These are phyloP conservation scores for Eulithis prunata DNA, from an alignment of 2,888 invertebrate species.

Conservation along the genomic window DNA sequence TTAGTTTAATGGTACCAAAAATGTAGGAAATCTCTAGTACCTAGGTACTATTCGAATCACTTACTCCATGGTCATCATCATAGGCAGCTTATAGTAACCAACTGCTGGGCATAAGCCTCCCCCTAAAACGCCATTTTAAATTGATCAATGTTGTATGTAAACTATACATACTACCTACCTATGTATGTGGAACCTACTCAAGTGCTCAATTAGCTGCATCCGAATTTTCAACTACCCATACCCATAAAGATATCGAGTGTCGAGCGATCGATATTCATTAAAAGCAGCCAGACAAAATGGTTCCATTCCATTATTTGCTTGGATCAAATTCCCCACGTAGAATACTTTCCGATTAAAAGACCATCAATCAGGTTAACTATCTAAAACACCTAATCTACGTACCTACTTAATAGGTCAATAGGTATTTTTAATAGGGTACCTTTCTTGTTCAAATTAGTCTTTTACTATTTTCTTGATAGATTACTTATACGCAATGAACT, in stretches of 20 bases:
- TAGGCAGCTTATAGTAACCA: too few species aligned
- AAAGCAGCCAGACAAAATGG: slow-evolving; percentile 67
- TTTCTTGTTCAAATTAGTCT: too few species aligned
- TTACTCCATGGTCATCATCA: too few species aligned
- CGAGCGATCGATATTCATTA: slow-evolving; percentile 73
- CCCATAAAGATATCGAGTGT: slow-evolving; percentile 59
- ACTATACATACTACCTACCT: background rate
- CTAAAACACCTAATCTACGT: too few species aligned
- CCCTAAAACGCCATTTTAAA: background rate
- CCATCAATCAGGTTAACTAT: background rate
- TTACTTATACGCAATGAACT: background rate
- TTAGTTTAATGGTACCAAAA: too few species aligned
- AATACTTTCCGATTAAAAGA: background rate
- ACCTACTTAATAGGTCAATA: too few species aligned
- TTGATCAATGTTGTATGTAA: background rate
- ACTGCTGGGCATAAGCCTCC: too few species aligned
- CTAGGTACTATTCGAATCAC: too few species aligned
- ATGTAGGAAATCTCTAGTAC: too few species aligned
- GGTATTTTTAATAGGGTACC: too few species aligned
- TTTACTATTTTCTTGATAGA: too few species aligned
- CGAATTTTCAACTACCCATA: slow-evolving; percentile 45
- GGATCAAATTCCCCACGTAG: background rate
- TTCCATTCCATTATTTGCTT: slow-evolving; percentile 53
- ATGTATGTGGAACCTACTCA: slow-evolving; percentile 22
- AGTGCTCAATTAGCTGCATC: slow-evolving; percentile 45